Base-by-base conservation (phyloP, 1,140 invertebrate species). In the Rhizoglyphus robini region DNA sequence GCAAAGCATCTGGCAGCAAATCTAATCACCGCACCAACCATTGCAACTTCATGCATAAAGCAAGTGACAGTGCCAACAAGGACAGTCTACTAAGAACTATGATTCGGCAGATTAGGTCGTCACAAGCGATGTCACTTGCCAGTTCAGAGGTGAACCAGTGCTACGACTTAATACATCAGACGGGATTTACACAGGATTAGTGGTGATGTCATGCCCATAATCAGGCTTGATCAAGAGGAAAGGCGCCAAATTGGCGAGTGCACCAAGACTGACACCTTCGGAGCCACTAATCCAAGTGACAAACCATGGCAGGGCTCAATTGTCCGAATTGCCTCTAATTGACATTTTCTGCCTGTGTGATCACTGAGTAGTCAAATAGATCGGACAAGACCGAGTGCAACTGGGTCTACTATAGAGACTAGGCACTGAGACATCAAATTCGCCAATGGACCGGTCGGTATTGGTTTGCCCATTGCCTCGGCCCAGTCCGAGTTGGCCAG, bases 1-100 rank as follows among this genome's bases (percentile, higher is more conserved):
- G n/a, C n/a, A n/a, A n/a, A n/a, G n/a, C n/a, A n/a, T n/a, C n/a
- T n/a, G n/a, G n/a, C n/a, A n/a, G 8, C 15, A 32, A 27, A 32
- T 54, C 51, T 54, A 54, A 54, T 54, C 51, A 54, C 8, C 20
- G 51, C 51, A 54, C n/a, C n/a, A n/a, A n/a, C n/a, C n/a, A n/a
- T n/a, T n/a, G n/a, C n/a, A n/a, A n/a, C n/a, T n/a, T n/a, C n/a
- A n/a, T n/a, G n/a, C n/a, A n/a, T n/a, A n/a, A n/a, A n/a, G n/a
- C n/a, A n/a, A n/a, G n/a, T 27, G 23, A 27, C 51, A 54, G 23
- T 54, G 51, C 51, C 23, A 23, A 8, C 20, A 8, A 41, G 36
- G 18, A 41, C 20, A 41, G 36, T 41, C 36, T 11, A 41, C 36
- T 41, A 11, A 18, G 18, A 8, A 41, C 18, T 41, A 41, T 41